Conservation (phyloP, 2,888 invertebrate species). For the Strigamia maritima region DNA sequence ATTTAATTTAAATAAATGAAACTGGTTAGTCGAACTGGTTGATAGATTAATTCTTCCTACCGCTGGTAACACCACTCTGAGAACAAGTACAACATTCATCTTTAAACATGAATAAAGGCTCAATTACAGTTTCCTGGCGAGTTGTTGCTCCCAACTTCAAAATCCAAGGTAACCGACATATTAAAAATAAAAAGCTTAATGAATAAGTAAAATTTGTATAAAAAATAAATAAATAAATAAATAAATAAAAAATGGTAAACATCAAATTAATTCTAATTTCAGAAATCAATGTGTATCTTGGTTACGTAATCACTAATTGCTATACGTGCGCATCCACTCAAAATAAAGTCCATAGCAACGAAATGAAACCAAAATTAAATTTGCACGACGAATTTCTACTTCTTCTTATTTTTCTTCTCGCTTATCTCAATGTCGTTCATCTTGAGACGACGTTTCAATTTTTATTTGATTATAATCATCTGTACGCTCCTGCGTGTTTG, state of each 20-base stretch:
- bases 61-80: constrained; percentile 23
- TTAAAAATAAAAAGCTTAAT: constrained; percentile 3
- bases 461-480: background rate
- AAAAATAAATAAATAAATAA: background rate
- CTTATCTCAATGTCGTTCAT: background rate
- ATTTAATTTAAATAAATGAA: background rate
- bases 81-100: constrained; percentile 32
- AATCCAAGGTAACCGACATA: constrained; percentile 22
- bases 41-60: constrained; percentile 19
- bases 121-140: constrained; percentile 23
- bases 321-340: background rate
- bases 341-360: background rate
- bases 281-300: background rate
- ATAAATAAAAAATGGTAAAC: background rate
- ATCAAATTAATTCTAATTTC: background rate
- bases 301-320: background rate
- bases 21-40: background rate
- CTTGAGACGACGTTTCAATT: background rate
- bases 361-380: background rate
- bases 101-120: constrained; percentile 25
- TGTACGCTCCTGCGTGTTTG: constrained; percentile 20
- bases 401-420: background rate
- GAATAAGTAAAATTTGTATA: background rate
- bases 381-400: background rate
- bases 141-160: constrained; percentile 19